Evolutionary conservation across 2,888 invertebrate genomes (phyloP).

Genomic region (Chrysodeixis includens): DNA sequence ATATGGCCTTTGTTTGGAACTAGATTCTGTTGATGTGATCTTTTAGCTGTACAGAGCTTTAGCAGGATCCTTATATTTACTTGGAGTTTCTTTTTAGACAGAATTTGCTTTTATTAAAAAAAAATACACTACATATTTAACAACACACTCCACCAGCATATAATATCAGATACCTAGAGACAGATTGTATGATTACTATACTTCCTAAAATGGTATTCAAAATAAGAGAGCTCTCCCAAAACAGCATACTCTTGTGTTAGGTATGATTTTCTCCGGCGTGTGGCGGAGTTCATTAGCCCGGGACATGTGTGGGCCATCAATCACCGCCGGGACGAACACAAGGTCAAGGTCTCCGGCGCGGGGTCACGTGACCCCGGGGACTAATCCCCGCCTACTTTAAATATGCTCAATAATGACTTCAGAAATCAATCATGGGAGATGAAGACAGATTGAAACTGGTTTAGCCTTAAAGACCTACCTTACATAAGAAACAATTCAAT

Average conservation of each 20-base stretch:
- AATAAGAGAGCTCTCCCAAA: too few species aligned
- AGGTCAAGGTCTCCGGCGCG: neutral
- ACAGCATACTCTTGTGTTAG: neutral
- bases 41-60: neutral
- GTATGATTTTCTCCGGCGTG: neutral
- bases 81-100: too few species aligned
- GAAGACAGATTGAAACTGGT: neutral
- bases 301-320: conserved; percentile 3
- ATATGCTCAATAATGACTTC: neutral
- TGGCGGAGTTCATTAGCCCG: conserved; percentile 1
- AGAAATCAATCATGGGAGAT: neutral
- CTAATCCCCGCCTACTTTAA: neutral
- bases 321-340: neutral
- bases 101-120: too few species aligned
- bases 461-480: neutral
- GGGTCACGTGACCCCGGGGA: neutral
- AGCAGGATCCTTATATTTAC: too few species aligned
- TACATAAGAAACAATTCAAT: neutral
- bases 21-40: neutral
- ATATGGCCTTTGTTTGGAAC: neutral
- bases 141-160: too few species aligned
- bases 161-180: too few species aligned
- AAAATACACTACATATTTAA: too few species aligned
- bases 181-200: too few species aligned
- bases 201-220: too few species aligned